Base-by-base conservation (phyloP, 2,797 vertebrate genomes). In the Echeneis naucrates region DNA sequence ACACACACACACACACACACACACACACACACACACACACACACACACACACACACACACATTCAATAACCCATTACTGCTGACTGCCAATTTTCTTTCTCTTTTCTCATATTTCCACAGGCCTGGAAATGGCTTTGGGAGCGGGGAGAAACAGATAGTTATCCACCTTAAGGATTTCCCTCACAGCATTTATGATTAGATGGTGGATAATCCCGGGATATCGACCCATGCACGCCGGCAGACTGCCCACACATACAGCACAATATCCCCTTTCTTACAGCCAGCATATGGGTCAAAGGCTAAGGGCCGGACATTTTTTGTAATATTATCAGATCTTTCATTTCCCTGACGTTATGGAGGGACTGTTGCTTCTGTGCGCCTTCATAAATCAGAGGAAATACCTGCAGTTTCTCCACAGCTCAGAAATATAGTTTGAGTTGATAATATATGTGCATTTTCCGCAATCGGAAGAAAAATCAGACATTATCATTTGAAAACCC, bases 211-310 rank as follows among this genome's bases (percentile, higher is more conserved):
- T 80, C 71, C 71, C 19, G 40, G 37, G 52, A 70, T 73, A 70
- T 63, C 37, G 51, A 72, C 52, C 48, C 16, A 11, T 53, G 75
- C 40, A 23, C 14, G 30, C 55, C 26, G 8, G 37, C 61, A 63
- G 26, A 33, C 68, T 59, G 58, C 40, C 44, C 67, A 60, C 55
- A 63, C 73, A 37, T 38, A 35, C 10, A 75, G 52, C 24, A 79
- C 82, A 80, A 68, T 70, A 70, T 67, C 73, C 23, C 10, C 57
- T 78, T 83, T 81, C 68, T 68, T 10, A 13, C 8, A 59, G 38
- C 65, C 55, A 66, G 2, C 58, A 14, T 27, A 27, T n/a, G 68
- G 65, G 82, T 79, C 71, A 80, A 30, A 83, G 74, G 68, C 61
- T 61, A 75, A 77, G 56, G 52, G 60, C 61, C 60, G 59, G 53